Conservation (phyloP, 2,888 invertebrate genomes). For the Unio delphinus region DNA sequence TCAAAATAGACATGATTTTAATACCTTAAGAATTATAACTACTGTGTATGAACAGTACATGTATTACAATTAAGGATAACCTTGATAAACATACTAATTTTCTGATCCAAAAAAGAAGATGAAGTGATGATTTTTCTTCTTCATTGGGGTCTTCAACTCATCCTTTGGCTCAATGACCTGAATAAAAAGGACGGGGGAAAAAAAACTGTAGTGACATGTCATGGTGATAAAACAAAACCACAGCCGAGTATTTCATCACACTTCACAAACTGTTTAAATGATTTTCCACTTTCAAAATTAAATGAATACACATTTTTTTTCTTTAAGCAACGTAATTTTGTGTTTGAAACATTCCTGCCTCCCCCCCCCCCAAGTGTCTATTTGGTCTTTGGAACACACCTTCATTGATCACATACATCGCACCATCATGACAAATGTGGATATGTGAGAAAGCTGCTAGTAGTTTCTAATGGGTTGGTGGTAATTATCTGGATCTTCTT, state of each 20-base stretch:
- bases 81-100: constrained; percentile 86
- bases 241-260: background rate
- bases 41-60: too few species aligned
- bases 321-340: background rate
- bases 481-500: too few species aligned
- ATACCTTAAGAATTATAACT: too few species aligned
- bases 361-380: too few species aligned
- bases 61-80: background rate
- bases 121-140: constrained; percentile 84
- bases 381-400: too few species aligned
- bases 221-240: too few species aligned
- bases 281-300: background rate
- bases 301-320: background rate
- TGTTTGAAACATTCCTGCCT: background rate
- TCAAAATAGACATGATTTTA: too few species aligned
- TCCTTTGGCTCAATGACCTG: constrained; percentile 88
- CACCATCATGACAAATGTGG: too few species aligned
- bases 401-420: too few species aligned
- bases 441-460: too few species aligned
- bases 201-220: background rate
- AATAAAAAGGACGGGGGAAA: constrained; percentile 54
- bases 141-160: constrained; percentile 82
- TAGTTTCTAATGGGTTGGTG: too few species aligned
- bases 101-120: constrained; percentile 96
- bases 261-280: background rate